A percentile compares a stretch with the other conserved stretches of the same genome.
Evolutionary conservation across 92 coral and sea anemone species (phyloP).

Genomic region (Porites rus): DNA sequence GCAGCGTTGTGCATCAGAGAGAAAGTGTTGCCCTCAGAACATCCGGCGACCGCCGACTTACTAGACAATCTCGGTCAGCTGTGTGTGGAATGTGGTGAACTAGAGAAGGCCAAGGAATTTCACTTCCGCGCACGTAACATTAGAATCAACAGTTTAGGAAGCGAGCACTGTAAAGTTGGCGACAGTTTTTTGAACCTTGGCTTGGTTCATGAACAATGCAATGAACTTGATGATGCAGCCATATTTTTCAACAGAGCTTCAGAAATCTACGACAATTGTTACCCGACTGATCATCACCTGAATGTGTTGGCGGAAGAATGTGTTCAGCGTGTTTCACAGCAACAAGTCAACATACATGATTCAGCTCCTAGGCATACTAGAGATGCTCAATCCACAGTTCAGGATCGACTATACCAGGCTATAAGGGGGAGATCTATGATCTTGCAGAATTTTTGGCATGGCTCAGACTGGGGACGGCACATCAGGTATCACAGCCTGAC

Average conservation of each 20-base stretch:
- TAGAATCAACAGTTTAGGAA: neutral
- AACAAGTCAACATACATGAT: neutral
- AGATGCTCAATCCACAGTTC: too few species aligned
- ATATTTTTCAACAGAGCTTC: neutral
- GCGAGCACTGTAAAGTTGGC: constrained; percentile 10
- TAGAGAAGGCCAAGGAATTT: neutral
- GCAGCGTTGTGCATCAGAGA: constrained; percentile 14
- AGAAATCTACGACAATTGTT: neutral
- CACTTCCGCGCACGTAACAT: neutral
- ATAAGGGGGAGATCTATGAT: too few species aligned
- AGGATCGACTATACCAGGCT: neutral
- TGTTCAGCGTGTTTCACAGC: neutral
- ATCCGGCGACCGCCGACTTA: constrained; percentile 8
- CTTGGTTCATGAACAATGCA: constrained; percentile 1
- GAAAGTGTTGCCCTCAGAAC: neutral
- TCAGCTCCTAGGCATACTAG: neutral
- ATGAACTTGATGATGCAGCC: neutral
- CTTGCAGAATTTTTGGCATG: too few species aligned
- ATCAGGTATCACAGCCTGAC: too few species aligned
- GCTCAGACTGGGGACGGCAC: constrained; percentile 1
- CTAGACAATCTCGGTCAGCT: constrained; percentile 30
- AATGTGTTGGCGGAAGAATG: neutral
- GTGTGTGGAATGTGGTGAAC: constrained; percentile 12
- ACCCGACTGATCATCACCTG: neutral
- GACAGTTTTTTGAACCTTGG: constrained; percentile 3